Evolutionary conservation across 2,888 invertebrate species (phyloP), one percentile per base, ranked within the genome.

Genomic region (Hetaerina titia): DNA sequence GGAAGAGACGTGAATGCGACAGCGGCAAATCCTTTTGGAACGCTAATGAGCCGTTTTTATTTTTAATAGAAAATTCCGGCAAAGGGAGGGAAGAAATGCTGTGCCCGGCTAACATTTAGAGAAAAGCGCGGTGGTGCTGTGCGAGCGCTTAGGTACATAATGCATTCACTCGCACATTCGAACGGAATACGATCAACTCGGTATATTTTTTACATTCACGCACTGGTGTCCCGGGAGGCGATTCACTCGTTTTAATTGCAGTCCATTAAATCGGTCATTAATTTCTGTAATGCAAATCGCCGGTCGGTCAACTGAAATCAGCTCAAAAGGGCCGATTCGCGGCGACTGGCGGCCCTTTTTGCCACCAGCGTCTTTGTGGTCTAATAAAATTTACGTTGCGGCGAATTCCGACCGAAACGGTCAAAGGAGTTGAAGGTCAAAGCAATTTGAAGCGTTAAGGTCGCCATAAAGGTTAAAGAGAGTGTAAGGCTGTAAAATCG

Each of bases 11-110:
- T 22, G 56, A 56, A 92, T 92, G 74, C 69, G 92, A 69, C 92
- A 74, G 69, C 22, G 92, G 92, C 69, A 69, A 92, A 57, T 56
- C 74, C 74, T 74, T 92, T 92, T 22, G 56, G 25, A 74, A 31
- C 92, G 15, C 92, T 92, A 69, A 74, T 69, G 69, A 92, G 64
- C 1, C 57, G 6, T 31, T 92, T 69, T 92, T 69, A 56, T 57
- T 63, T 63, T 56, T 69, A 74, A 22, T 17, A 45, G 15, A 69
- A 15, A 22, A n/a, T 69, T 69, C 69, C 69, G 22, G 69, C n/a
- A n/a, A 69, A 22, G 69, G 15, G n/a, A 9, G 69, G 45, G 45
- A 45, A 45, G 45, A 45, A 45, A 45, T 4, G 45, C 45, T 45
- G 45, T 45, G 45, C 45, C 45, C 45, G 45, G 45, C 45, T 45